These are phyloP conservation scores for Chrysemys picta DNA, from an alignment of 2,113 vertebrate species.

Conservation along the genomic window DNA sequence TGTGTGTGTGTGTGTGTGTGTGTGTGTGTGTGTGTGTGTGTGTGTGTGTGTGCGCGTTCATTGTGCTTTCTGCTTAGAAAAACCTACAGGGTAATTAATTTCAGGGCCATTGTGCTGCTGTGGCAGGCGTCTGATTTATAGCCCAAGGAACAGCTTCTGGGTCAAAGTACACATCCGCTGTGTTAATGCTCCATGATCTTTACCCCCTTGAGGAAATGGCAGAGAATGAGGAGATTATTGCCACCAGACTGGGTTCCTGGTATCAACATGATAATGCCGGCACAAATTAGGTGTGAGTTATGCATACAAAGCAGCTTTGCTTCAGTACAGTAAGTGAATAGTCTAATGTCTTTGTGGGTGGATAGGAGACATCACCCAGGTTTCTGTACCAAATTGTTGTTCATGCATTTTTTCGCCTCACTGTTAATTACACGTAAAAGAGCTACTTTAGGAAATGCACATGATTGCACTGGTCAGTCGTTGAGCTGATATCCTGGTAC, in stretches of 20 bases:
- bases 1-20: too few relatives aligned
- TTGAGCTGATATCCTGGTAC: background rate
- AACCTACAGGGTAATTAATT: constrained; percentile 58
- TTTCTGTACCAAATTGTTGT: constrained; percentile 3
- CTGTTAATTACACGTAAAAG: background rate
- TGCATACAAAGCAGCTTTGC: constrained; percentile 42
- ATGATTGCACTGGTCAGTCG: background rate
- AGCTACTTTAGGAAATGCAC: background rate
- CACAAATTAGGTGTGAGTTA: background rate
- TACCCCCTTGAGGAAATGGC: constrained; percentile 54
- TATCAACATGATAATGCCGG: constrained; percentile 68
- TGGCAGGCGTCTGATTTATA: constrained; percentile 64
- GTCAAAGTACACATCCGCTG: constrained; percentile 68
- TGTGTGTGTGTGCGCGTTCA: background rate
- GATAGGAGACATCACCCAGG: fast-evolving
- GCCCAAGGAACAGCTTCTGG: constrained; percentile 65
- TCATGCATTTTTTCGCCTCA: background rate
- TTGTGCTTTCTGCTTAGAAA: constrained; percentile 19
- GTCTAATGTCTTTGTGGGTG: fast-evolving
- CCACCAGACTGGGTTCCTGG: constrained; percentile 57
- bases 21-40: background rate
- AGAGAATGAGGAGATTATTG: constrained; percentile 67
- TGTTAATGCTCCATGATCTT: constrained; percentile 65
- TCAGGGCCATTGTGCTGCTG: background rate
- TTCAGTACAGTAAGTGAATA: background rate